phyloP scores from a whole-genome alignment of 2,888 invertebrate species.

The Pedicia rivosa region DNA sequence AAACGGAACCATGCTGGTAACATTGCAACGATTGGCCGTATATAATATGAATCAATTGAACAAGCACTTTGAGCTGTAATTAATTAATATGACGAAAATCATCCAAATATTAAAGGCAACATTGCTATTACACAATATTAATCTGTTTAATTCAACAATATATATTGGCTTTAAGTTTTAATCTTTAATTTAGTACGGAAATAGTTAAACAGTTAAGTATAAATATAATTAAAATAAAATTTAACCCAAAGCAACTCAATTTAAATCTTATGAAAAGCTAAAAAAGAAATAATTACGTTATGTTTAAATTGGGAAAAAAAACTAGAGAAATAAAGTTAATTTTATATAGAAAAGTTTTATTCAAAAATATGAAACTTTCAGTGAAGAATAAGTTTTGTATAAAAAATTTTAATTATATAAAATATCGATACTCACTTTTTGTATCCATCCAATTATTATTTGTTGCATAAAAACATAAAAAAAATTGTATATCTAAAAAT shows the following conservation, averaged over 20 bases:
- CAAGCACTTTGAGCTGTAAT: slow-evolving; percentile 31
- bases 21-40: slow-evolving; percentile 51
- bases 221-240: too few species aligned
- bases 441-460: slow-evolving; percentile 39
- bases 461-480: slow-evolving; percentile 57
- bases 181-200: too few species aligned
- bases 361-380: not conserved
- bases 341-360: not conserved
- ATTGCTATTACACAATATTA: too few species aligned
- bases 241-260: too few species aligned
- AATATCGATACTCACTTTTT: slow-evolving; percentile 18
- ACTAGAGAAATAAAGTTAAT: not conserved
- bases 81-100: not conserved
- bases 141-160: too few species aligned
- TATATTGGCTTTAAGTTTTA: too few species aligned
- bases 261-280: too few species aligned
- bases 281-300: too few species aligned
- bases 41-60: slow-evolving; percentile 32
- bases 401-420: not conserved
- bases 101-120: too few species aligned
- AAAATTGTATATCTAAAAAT: slow-evolving; percentile 63
- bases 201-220: too few species aligned
- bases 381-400: not conserved
- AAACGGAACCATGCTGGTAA: slow-evolving; percentile 77
- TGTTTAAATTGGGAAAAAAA: too few species aligned